Base-by-base conservation (phyloP, 2,888 invertebrate genomes). In the Pollenia griseotomentosa region DNA sequence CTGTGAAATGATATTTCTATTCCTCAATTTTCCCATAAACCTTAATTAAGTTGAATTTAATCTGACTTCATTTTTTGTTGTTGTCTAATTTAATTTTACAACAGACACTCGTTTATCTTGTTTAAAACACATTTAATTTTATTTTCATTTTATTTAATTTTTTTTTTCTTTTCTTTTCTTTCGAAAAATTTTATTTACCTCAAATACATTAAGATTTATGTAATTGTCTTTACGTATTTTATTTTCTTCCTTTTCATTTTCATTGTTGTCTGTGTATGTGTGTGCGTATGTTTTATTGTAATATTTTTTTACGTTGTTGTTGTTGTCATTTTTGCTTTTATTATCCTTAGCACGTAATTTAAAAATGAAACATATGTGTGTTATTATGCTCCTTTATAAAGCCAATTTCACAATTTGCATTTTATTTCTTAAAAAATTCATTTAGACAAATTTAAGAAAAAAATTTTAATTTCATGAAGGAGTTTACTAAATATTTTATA, bases 161-260 rank as follows among this genome's bases (percentile, higher is more conserved):
- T 65, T 70, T 48, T 53, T 10, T 48, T n/a, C n/a, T n/a, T n/a
- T n/a, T n/a, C n/a, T 10, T 48, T 42, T 42, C 46, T 71, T 74
- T 77, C 59, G 10, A 12, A 63, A 75, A 84, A 66, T 82, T 74
- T 79, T 79, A 84, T 88, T 86, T 79, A 88, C 83, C 86, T 86
- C 83, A 87, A 87, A 83, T 80, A 75, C 75, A 86, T 86, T 84
- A 83, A 86, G 81, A 88, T 88, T 84, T 88, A 88, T 88, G 86
- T 86, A 84, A 88, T 86, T 88, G 88, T 81, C 78, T 86, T 83
- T 65, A 68, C 61, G 74, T 75, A 75, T 75, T 65, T 57, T 57
- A 33, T 65, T 66, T 53, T 66, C 68, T 65, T 77, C 33, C 74
- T 57, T 48, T 33, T 59, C 14, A 33, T 6, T 33, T 61, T 61